phyloP scores from a whole-genome alignment of 2,888 invertebrate genomes.

The Nymphalis c-album region DNA sequence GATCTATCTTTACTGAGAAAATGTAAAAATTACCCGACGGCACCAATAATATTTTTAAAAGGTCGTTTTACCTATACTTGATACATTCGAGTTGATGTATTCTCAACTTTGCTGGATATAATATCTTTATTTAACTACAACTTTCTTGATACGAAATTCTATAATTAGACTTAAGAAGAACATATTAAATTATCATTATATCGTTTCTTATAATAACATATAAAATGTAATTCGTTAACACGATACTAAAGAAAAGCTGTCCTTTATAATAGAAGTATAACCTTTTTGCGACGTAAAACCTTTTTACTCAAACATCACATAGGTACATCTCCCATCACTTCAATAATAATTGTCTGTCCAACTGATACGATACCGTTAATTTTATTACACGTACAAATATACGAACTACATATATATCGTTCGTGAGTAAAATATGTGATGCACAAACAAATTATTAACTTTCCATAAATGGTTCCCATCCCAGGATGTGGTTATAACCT shows the following conservation, averaged over 20 bases:
- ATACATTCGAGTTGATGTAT: background rate
- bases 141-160: too few relatives aligned
- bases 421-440: constrained; percentile 38
- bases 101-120: background rate
- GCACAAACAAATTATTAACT: constrained; percentile 71
- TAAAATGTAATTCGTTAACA: too few relatives aligned
- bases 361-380: background rate
- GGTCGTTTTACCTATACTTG: constrained; percentile 8
- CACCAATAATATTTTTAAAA: constrained; percentile 61
- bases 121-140: background rate
- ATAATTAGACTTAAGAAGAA: too few relatives aligned
- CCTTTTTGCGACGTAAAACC: too few relatives aligned
- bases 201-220: too few relatives aligned
- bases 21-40: constrained; percentile 55
- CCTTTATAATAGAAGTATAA: too few relatives aligned
- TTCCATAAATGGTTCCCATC: constrained; percentile 61
- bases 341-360: too few relatives aligned
- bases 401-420: constrained; percentile 22
- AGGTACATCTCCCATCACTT: too few relatives aligned
- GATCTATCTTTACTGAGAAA: constrained; percentile 77
- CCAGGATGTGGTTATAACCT: constrained; percentile 56
- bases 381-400: background rate
- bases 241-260: too few relatives aligned
- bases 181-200: too few relatives aligned
- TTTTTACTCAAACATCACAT: too few relatives aligned